Percentiles rank a stretch among this genome's conserved stretches.
Evolutionary conservation across 2,797 vertebrate species (phyloP).

Genomic region (Enteromius viviparus): DNA sequence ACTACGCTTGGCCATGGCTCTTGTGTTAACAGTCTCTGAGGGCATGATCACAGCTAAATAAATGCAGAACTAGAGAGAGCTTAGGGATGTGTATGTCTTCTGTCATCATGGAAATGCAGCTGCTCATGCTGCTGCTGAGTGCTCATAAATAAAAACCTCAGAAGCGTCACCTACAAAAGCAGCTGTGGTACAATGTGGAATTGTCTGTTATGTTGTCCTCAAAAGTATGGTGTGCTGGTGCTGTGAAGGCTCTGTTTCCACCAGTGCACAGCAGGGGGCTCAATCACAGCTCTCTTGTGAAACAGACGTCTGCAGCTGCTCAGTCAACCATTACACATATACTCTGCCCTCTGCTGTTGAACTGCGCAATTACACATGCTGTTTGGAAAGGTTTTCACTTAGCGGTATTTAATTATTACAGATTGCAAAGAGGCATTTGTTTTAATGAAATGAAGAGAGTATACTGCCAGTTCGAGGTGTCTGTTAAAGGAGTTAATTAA

Average conservation of each 20-base stretch:
- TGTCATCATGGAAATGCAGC: slow-evolving; percentile 45
- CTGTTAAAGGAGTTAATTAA: too few species aligned
- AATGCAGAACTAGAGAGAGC: slow-evolving; percentile 28
- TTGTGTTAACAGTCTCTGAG: slow-evolving; percentile 27
- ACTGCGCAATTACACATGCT: too few species aligned
- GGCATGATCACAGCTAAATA: slow-evolving; percentile 20
- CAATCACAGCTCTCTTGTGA: slow-evolving; percentile 42
- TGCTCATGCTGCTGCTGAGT: slow-evolving; percentile 37
- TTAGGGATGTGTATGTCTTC: slow-evolving; percentile 27
- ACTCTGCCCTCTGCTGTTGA: slow-evolving; percentile 56
- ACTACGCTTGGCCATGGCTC: slow-evolving; percentile 22
- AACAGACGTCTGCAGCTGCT: slow-evolving; percentile 43
- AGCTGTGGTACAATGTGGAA: slow-evolving; percentile 1
- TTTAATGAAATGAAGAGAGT: too few species aligned
- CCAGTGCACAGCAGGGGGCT: slow-evolving; percentile 49
- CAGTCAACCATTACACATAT: background rate
- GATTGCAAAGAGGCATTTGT: too few species aligned
- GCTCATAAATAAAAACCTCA: slow-evolving; percentile 48
- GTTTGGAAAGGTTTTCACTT: too few species aligned
- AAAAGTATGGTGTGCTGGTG: slow-evolving; percentile 37
- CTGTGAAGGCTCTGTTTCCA: slow-evolving; percentile 54
- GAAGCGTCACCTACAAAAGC: slow-evolving; percentile 39
- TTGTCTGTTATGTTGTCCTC: slow-evolving; percentile 5
- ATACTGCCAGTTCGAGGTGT: too few species aligned
- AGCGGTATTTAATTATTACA: too few species aligned